Base-by-base conservation (phyloP, 2,797 vertebrate genomes). In the Mus spretus region DNA sequence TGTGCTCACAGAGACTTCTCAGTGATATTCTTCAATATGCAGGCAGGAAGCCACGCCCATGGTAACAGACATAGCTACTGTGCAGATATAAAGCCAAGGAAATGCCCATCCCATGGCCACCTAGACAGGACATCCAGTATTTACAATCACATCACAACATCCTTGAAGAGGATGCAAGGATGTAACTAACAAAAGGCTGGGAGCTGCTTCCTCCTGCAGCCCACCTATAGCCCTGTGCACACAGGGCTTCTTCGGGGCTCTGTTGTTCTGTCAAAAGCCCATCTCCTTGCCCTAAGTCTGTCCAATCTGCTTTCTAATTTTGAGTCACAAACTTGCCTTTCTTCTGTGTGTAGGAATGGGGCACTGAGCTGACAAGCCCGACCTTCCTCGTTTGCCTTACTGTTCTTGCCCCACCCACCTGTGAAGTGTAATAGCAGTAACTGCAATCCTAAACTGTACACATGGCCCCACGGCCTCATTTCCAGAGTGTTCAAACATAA, bases 401-500 rank as follows among this genome's bases (percentile, higher is more conserved):
- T 26, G 53, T 12, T 55, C 81, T 89, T 22, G 9, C 90, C 63
- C 6, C 57, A 83, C n/a, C 67, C 74, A 78, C n/a, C 44, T 74
- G 15, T 20, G 50, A 91, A 37, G n/a, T 26, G 24, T 12, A 31
- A 61, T 17, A 37, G 11, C 47, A n/a, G 37, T 47, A 90, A n/a
- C 79, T 6, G 31, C 74, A 34, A 40, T 61, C 83, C 67, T 55
- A 17, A 20, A n/a, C 61, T 79, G 19, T 34, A 40, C 63, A 37
- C 19, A n/a, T 47, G n/a, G 14, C 84, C 80, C 34, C 10, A 47
- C 5, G 81, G 85, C 24, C 67, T 91, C 87, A 53, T 72, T 90
- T 88, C 77, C 88, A 90, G 94, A 91, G 37, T 37, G 53, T 67
- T 74, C 20, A 75, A 95, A 82, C 80, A 86, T 80, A 65, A 81